These are phyloP conservation scores for Plectrocnemia conspersa DNA, from an alignment of 1,140 invertebrate genomes.

Conservation along the genomic window DNA sequence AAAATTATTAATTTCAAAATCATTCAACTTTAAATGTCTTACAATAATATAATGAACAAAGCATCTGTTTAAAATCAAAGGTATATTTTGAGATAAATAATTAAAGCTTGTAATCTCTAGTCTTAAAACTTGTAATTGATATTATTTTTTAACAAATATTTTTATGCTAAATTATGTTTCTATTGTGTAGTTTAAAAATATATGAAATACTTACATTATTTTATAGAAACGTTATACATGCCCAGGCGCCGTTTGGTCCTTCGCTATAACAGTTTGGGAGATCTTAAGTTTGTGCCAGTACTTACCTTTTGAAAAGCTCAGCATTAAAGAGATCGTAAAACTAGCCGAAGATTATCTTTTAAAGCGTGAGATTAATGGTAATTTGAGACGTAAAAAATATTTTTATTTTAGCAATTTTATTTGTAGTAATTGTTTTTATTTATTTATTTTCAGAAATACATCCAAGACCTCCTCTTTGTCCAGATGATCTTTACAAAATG, in stretches of 20 bases:
- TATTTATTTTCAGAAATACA: constrained; percentile 53
- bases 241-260: constrained; percentile 63
- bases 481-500: constrained; percentile 71
- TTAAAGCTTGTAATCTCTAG: too few species aligned
- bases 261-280: constrained; percentile 70
- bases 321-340: constrained; percentile 71
- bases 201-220: too few species aligned
- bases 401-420: constrained; percentile 19
- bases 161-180: too few species aligned
- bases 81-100: too few species aligned
- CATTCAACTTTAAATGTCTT: too few species aligned
- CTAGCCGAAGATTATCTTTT: constrained; percentile 68
- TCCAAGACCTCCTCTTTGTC: constrained; percentile 66
- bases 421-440: constrained; percentile 23
- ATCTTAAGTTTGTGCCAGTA: constrained; percentile 69
- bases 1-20: too few species aligned
- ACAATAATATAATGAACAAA: too few species aligned
- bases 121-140: too few species aligned
- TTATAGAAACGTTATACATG: constrained; percentile 63
- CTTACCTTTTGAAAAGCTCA: constrained; percentile 64
- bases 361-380: constrained; percentile 58
- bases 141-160: too few species aligned
- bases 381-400: constrained; percentile 3
- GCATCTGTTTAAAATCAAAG: too few species aligned
- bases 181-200: too few species aligned